Evolutionary conservation across 2,797 vertebrate species (phyloP).

Genomic region (Leucoraja ocellata): DNA sequence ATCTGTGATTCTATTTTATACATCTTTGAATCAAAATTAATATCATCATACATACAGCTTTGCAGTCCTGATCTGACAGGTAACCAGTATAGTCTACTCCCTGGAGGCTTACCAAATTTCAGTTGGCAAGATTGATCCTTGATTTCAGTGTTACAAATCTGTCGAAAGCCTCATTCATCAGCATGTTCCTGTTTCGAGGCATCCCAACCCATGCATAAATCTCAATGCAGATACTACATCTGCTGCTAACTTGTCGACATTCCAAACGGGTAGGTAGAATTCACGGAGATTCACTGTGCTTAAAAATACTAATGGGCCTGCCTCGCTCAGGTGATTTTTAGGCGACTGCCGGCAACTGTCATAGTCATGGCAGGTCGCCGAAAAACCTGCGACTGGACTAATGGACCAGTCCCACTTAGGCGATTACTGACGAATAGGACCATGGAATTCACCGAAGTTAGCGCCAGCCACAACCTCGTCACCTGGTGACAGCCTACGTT

Average conservation of each 20-base stretch:
- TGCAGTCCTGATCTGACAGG: neutral
- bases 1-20: too few relatives aligned
- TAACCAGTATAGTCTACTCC: neutral
- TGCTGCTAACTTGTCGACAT: neutral
- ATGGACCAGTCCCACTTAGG: too few relatives aligned
- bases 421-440: too few relatives aligned
- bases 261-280: neutral
- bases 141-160: neutral
- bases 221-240: neutral
- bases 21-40: too few relatives aligned
- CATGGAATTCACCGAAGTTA: too few relatives aligned
- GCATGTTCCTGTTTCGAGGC: neutral
- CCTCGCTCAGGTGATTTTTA: too few relatives aligned
- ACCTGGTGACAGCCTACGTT: too few relatives aligned
- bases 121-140: neutral
- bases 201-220: neutral
- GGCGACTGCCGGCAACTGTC: too few relatives aligned
- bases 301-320: neutral
- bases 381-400: too few relatives aligned
- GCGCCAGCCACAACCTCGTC: too few relatives aligned
- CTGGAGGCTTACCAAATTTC: neutral
- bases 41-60: neutral
- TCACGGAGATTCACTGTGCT: neutral
- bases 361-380: too few relatives aligned
- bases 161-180: neutral